Evolutionary conservation across 2,888 invertebrate genomes (phyloP), one percentile per base, ranked within the genome.

Genomic region (Seira ritae): DNA sequence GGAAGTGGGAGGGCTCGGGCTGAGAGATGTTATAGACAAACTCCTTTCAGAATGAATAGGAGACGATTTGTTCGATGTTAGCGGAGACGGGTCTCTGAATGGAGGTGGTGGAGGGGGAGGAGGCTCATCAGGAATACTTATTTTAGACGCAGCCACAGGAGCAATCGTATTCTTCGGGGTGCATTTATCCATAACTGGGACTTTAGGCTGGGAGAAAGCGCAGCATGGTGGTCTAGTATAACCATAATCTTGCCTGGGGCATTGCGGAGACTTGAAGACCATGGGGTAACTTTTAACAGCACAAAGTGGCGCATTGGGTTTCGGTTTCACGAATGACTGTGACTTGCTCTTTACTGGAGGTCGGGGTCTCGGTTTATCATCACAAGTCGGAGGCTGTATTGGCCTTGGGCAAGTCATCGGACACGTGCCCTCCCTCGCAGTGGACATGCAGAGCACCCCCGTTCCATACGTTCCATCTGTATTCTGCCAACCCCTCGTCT

Each of bases 91-190:
- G 1, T 42, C 17, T 1, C 1, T 10, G 17, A 46, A 17, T 31
- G 75, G 75, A 17, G 73, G 73, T 31, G 73, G 62, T 1, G 62
- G 42, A 2, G 71, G 55, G 23, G 23, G 6, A 2, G 71, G 55
- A 55, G 23, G 6, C 8, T 55, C 60, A 3, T 60, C 71, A 23
- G 24, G 17, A 19, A 55, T 60, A 71, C 55, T 71, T 4, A 60
- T 24, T 19, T 71, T 71, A 0, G 55, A 20, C 15, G 23, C 17
- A 10, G 71, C 24, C n/a, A 24, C 3, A 60, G 55, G 60, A 17
- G 24, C 22, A 12, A 60, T 31, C 3, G 31, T 31, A 31, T 2
- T 31, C 8, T 2, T 8, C 8, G 31, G 31, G 2, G 3, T 8
- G 8, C 31, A 31, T 8, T 31, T 31, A 8, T 31, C 31, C 8